Conservation (phyloP, 1,140 invertebrate species). For the Polyergus mexicanus region DNA sequence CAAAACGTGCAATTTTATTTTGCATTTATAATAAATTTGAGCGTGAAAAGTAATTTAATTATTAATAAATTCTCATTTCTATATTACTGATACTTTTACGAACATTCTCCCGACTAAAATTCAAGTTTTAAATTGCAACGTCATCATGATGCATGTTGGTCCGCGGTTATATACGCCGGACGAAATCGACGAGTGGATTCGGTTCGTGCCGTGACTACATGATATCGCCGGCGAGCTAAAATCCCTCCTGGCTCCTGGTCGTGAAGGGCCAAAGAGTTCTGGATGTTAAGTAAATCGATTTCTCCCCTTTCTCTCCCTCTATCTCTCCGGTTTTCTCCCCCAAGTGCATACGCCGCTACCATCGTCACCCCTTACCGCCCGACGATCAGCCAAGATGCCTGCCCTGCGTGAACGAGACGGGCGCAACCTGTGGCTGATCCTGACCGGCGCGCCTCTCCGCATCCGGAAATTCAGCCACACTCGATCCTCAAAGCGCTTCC, state of each 20-base stretch:
- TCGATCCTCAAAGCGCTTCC: slow-evolving; percentile 80
- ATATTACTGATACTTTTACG: background rate
- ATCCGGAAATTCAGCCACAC: slow-evolving; percentile 80
- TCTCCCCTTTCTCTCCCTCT: slow-evolving; percentile 72
- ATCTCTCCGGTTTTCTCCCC: slow-evolving; percentile 63
- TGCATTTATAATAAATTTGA: background rate
- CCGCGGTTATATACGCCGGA: background rate
- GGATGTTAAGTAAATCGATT: slow-evolving; percentile 75
- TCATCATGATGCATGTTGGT: background rate
- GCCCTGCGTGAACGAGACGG: slow-evolving; percentile 78
- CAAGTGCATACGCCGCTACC: slow-evolving; percentile 20
- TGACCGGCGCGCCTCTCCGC: slow-evolving; percentile 83
- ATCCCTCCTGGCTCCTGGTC: slow-evolving; percentile 1
- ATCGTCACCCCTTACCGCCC: background rate
- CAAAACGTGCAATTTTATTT: background rate
- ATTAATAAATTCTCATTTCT: background rate
- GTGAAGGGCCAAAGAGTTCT: slow-evolving; percentile 35
- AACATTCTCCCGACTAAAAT: background rate
- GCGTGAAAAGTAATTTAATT: background rate
- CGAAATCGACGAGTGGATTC: background rate
- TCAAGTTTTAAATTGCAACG: background rate
- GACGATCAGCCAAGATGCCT: slow-evolving; percentile 74
- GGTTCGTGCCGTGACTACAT: background rate
- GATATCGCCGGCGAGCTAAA: slow-evolving; percentile 24
- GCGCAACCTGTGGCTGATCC: slow-evolving; percentile 86